Conservation (phyloP, 2,797 vertebrate genomes). For the Pseudomugil gertrudae region DNA sequence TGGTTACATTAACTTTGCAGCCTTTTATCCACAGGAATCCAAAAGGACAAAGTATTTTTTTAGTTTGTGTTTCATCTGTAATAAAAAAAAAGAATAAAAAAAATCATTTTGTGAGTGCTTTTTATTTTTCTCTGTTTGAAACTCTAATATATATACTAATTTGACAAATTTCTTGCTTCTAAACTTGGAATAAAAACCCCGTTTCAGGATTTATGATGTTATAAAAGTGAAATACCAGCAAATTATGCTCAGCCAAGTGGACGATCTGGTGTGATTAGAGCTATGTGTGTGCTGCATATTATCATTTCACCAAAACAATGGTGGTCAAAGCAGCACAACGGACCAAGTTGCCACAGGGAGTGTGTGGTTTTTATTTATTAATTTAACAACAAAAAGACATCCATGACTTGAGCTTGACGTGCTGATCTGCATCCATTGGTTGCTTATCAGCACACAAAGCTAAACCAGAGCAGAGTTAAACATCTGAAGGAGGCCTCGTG, state of each 20-base stretch:
- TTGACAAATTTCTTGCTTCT: not conserved
- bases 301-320: not conserved
- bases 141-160: not conserved
- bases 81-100: constrained; percentile 83
- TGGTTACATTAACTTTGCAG: constrained; percentile 79
- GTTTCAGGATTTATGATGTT: not conserved
- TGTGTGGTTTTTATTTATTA: too few species aligned
- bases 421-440: not conserved
- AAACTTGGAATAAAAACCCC: too few species aligned
- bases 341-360: too few species aligned
- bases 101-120: constrained; percentile 81
- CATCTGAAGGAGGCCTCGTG: not conserved
- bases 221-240: not conserved
- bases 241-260: not conserved
- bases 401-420: not conserved
- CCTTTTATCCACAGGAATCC: constrained; percentile 89
- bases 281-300: too few species aligned
- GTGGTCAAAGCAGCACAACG: not conserved
- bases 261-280: not conserved
- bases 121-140: constrained; percentile 56
- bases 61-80: constrained; percentile 80
- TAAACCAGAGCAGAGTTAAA: not conserved
- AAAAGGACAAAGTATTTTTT: constrained; percentile 81
- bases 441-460: not conserved
- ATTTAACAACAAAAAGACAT: too few species aligned